Conservation (phyloP, 2,888 invertebrate genomes). For the Polietes domitor region DNA sequence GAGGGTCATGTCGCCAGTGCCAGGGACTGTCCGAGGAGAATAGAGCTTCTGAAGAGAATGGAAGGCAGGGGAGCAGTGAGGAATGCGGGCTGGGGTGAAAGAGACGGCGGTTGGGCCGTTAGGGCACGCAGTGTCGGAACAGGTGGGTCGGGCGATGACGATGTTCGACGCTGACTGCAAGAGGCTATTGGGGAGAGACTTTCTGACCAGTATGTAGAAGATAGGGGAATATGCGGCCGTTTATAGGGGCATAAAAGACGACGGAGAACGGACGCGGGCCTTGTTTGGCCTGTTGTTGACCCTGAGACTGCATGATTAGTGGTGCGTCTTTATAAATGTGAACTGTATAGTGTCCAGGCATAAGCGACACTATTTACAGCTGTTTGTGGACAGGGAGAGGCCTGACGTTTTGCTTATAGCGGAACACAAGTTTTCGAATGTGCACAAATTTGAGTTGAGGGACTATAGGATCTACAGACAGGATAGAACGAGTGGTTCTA, state of each 20-base stretch:
- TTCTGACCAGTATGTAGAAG: background rate
- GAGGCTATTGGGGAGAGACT: background rate
- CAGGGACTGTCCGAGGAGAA: too few relatives aligned
- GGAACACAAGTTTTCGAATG: background rate
- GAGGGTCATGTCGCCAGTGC: too few relatives aligned
- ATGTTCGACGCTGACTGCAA: background rate
- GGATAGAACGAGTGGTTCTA: background rate
- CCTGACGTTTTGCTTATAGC: background rate
- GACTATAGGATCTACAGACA: background rate
- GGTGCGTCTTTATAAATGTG: background rate
- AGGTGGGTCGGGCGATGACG: too few relatives aligned
- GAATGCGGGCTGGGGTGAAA: too few relatives aligned
- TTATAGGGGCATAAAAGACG: background rate
- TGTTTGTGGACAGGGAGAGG: background rate
- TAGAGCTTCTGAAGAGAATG: too few relatives aligned
- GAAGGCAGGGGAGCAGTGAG: too few relatives aligned
- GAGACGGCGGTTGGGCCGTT: too few relatives aligned
- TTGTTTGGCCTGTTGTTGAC: background rate
- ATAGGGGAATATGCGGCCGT: background rate
- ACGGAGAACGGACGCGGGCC: background rate
- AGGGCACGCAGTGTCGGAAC: too few relatives aligned
- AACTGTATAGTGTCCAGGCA: background rate
- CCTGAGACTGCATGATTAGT: background rate
- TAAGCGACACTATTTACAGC: background rate
- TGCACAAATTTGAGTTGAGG: background rate